Base-by-base conservation (phyloP, 2,113 vertebrate species). In the Fregata magnificens region DNA sequence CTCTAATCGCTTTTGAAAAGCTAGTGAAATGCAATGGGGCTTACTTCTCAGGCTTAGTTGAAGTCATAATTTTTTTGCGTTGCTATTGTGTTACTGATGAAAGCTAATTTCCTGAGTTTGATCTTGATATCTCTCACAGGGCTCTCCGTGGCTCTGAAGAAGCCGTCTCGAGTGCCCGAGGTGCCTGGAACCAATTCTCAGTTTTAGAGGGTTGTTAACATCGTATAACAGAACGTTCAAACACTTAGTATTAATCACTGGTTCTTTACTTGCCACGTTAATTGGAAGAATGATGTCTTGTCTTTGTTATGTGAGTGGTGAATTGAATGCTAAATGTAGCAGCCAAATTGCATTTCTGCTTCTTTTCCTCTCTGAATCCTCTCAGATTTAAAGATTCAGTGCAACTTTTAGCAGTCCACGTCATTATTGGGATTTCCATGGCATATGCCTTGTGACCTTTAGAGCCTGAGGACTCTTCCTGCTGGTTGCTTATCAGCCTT, bases 151-250 rank as follows among this genome's bases (percentile, higher is more conserved):
- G 31, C 66, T 89, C 50, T 76, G 67, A 86, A 79, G 66, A 86
- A 69, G 61, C 1, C 0, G 6, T 29, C 29, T 55, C 1, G 2
- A 74, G 32, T 70, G 55, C 18, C 45, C 0, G 2, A 65, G 50
- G 44, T 89, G 56, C 31, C 72, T 70, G 61, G 77, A 79, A 69
- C 52, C 34, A 50, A 24, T 32, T 71, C 45, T 87, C 7, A 24
- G 28, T 62, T 87, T 76, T 40, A 77, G 34, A 71, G 34, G 16
- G 42, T 19, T 65, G 71, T 92, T 87, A 66, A 40, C 29, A 24
- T 55, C 9, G 1, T 58, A 29, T 63, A 82, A 65, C 24, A 76
- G 72, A 80, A 59, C 32, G 31, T 59, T 59, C 17, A 66, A 55
- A 45, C 25, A 10, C 56, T 89, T 79, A 8, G 25, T 40, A 53